Base-by-base conservation (phyloP, 1,140 invertebrate species). In the Paraescarpia echinospica region DNA sequence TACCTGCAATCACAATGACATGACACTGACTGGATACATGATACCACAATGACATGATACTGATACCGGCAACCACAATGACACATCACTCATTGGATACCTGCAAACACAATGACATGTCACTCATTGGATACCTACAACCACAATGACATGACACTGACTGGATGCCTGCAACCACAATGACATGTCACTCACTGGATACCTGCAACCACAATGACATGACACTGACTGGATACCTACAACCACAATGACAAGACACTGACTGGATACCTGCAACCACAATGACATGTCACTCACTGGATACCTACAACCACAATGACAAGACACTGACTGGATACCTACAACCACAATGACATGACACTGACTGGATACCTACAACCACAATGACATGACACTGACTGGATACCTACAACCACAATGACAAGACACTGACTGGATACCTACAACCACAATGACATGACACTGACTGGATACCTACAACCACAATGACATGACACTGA, bases 241-340 rank as follows among this genome's bases (percentile, higher is more conserved):
- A 77, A 4, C 27, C 18, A 31, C 14, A 0, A 5, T 27, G 22
- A 27, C 59, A 77, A 6, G 22, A 5, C 27, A 77, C 59, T 77
- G 27, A 27, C 59, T 77, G 14, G 59, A 77, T 77, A 77, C 27
- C 41, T 77, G 59, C 59, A 77, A 41, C 91, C 35, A 92, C 91
- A 48, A 41, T 12, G 12, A 41, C 41, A 41, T 41, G 41, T 6
- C 41, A 41, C 41, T 41, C 4, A 41, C 41, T 91, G 35, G 89
- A 22, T 31, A 77, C 59, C 14, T 77, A 27, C 59, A 12, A 41
- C 41, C 41, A 41, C 41, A 41, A 41, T 12, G 12, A 41, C 89
- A 35, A 6, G 14, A 77, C 27, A 18, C 27, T 77, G 59, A 77
- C 59, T 77, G 59, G 59, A 77, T 0, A 77, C 59, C 14, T 77